Evolutionary conservation across 2,888 invertebrate genomes (phyloP).

Genomic region (Hyposoter didymator): DNA sequence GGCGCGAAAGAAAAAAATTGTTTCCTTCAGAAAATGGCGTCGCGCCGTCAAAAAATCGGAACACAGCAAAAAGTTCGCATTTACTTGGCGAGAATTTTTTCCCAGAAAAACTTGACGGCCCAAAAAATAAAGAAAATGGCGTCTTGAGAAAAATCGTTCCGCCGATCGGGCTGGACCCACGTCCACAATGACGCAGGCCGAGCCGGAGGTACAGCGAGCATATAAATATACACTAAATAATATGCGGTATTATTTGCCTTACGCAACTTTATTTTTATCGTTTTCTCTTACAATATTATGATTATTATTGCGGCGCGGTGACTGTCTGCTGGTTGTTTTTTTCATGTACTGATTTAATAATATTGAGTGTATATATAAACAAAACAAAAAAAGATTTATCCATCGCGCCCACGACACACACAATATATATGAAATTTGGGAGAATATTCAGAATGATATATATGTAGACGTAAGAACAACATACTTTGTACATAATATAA

Average conservation of each 20-base stretch:
- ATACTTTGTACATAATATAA: slow-evolving; percentile 82
- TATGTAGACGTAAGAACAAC: slow-evolving; percentile 62
- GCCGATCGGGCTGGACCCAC: neutral
- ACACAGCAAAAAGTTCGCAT: too few species aligned
- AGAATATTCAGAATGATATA: slow-evolving; percentile 73
- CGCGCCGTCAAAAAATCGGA: too few species aligned
- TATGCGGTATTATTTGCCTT: neutral
- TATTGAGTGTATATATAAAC: slow-evolving; percentile 80
- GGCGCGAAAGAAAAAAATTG: too few species aligned
- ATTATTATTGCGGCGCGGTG: slow-evolving; percentile 75
- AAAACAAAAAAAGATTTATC: slow-evolving; percentile 78
- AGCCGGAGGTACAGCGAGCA: neutral
- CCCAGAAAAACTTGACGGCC: too few species aligned
- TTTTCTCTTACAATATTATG: slow-evolving; percentile 65
- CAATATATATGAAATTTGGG: slow-evolving; percentile 15
- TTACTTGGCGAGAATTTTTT: too few species aligned
- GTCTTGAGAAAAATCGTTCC: neutral
- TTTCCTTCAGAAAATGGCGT: too few species aligned
- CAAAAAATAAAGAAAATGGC: neutral
- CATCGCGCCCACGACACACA: slow-evolving; percentile 74
- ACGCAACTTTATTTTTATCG: slow-evolving; percentile 52
- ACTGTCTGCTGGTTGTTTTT: slow-evolving; percentile 66
- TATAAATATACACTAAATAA: neutral
- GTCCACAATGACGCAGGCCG: neutral
- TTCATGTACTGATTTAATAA: slow-evolving; percentile 79